phyloP scores from a whole-genome alignment of 1,140 invertebrate species.

The Drosophila arizonae region DNA sequence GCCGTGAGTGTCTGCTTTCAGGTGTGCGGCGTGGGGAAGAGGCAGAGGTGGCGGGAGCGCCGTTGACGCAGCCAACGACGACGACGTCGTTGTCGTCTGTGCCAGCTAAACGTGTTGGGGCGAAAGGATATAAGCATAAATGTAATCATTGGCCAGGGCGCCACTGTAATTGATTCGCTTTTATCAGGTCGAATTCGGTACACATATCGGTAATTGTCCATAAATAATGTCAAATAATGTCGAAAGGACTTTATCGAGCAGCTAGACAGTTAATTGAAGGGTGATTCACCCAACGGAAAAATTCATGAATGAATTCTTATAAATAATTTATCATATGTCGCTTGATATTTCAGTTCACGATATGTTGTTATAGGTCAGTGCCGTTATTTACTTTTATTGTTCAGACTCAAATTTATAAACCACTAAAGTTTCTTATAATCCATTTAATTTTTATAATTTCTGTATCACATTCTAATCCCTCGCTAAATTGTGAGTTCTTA shows the following conservation, averaged over 20 bases:
- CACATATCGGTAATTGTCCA: neutral
- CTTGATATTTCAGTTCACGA: neutral
- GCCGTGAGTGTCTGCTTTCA: slow-evolving; percentile 17
- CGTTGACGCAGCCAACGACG: slow-evolving; percentile 5
- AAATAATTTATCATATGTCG: neutral
- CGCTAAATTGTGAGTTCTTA: too few relatives aligned
- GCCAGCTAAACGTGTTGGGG: slow-evolving; percentile 31
- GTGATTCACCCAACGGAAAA: neutral
- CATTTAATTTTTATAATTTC: too few relatives aligned
- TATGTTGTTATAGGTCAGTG: too few relatives aligned
- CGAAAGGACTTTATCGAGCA: neutral
- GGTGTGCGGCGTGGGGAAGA: slow-evolving; percentile 37
- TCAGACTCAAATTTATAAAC: too few relatives aligned
- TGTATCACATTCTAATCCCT: too few relatives aligned
- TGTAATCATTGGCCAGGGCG: neutral
- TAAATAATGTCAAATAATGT: neutral
- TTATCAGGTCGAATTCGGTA: neutral
- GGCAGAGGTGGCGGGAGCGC: slow-evolving; percentile 19
- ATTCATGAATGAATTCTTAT: neutral
- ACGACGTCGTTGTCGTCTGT: slow-evolving; percentile 11
- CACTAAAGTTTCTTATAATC: too few relatives aligned
- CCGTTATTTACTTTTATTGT: too few relatives aligned
- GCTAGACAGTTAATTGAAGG: neutral
- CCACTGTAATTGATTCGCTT: neutral
- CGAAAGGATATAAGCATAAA: neutral